Evolutionary conservation across 1,140 invertebrate species (phyloP), one percentile per base, ranked within the genome.

Genomic region (Drosophila tsacasi): DNA sequence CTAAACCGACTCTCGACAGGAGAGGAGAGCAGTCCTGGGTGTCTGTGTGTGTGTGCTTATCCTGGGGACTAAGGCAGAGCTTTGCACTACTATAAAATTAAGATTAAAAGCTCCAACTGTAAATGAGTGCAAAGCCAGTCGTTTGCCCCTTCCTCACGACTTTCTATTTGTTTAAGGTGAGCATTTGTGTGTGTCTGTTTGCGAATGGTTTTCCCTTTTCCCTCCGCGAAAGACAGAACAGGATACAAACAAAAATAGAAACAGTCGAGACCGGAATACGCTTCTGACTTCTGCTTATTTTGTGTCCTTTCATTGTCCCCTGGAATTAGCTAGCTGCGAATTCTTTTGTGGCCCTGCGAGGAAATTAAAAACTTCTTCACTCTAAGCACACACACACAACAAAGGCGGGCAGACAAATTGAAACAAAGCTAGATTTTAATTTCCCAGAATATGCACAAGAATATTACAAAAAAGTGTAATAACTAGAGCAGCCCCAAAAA

Each of bases 381-480:
- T 37, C 32, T 8, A 57, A 39, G 55, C 68, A 81, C 49, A 79
- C 64, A 78, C 49, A 76, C 57, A 52, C n/a, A 79, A 85, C 73
- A 81, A 81, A 78, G 65, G 37, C 55, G 52, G 19, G 17, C 44
- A 57, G 32, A 39, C 40, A 64, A 80, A 86, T 68, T 80, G 80
- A 89, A 77, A 89, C 83, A 87, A 87, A 81, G 83, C 76, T 58
- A 65, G 62, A 50, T 89, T 87, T 87, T 87, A 89, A 87, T 89
- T 89, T 87, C 52, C 80, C 42, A 77, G 60, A 63, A 63, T 72
- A 44, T 60, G 42, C 47, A 42, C 46, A 77, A 62, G 46, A 58
- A 60, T 49, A 59, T 37, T 68, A 42, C 35, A 67, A 67, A 76
- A 58, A 52, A 32, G 30, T 52, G n/a, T 23, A 61, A 75, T 52